A percentile compares a stretch with the other conserved stretches of the same genome.
Evolutionary conservation across 2,888 invertebrate genomes (phyloP).

Genomic region (Athrips mouffetella): DNA sequence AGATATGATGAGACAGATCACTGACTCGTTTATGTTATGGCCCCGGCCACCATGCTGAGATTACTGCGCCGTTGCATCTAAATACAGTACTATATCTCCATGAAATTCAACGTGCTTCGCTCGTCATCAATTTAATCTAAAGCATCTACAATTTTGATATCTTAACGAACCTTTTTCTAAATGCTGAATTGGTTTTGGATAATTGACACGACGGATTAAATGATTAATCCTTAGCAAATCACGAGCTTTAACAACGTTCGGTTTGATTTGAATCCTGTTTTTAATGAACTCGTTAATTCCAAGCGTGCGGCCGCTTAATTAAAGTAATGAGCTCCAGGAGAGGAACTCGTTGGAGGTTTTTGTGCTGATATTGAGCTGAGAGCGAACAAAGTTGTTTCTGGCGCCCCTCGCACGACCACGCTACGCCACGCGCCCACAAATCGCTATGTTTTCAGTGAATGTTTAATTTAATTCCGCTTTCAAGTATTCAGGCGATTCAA

Average conservation of each 20-base stretch:
- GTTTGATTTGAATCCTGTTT: constrained; percentile 18
- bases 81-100: not conserved
- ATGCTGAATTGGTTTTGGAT: not conserved
- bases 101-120: not conserved
- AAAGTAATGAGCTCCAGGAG: constrained; percentile 38
- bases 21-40: not conserved
- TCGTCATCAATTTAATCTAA: too few relatives aligned
- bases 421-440: constrained; percentile 13
- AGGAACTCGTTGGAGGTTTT: constrained; percentile 9
- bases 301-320: constrained; percentile 40
- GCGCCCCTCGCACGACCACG: not conserved
- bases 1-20: not conserved
- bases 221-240: not conserved
- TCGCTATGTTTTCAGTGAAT: constrained; percentile 26
- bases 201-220: not conserved
- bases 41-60: constrained; percentile 7
- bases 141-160: not conserved
- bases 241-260: not conserved
- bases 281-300: constrained; percentile 28
- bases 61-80: not conserved
- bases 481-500: constrained; percentile 20
- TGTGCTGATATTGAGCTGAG: constrained; percentile 4
- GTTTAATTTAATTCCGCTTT: constrained; percentile 36
- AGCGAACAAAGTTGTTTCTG: not conserved
- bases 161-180: not conserved